Conservation (phyloP, 2,113 vertebrate species). For the Condylura cristata region DNA sequence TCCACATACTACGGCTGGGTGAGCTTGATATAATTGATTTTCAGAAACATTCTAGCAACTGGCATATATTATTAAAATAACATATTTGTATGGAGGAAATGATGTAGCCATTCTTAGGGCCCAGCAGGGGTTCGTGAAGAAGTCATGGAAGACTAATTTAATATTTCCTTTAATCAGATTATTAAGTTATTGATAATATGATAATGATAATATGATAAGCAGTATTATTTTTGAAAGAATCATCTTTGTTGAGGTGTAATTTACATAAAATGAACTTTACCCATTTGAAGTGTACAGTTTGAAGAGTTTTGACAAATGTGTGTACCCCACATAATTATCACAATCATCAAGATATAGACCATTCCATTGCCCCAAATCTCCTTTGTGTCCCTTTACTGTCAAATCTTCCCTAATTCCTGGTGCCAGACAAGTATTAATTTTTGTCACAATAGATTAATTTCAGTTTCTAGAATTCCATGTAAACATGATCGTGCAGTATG, state of each 20-base stretch:
- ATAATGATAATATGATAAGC: neutral
- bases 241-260: neutral
- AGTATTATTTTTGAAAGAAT: slow-evolving; percentile 36
- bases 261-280: slow-evolving; percentile 23
- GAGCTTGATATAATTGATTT: slow-evolving; percentile 35
- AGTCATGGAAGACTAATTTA: slow-evolving; percentile 22
- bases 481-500: neutral
- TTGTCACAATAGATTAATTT: neutral
- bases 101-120: neutral
- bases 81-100: slow-evolving; percentile 22
- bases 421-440: neutral
- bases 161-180: slow-evolving; percentile 51
- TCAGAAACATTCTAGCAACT: neutral
- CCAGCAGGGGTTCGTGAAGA: neutral
- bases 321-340: neutral
- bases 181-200: slow-evolving; percentile 27
- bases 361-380: neutral
- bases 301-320: slow-evolving; percentile 36
- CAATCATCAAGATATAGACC: neutral
- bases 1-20: neutral
- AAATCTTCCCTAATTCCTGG: neutral
- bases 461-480: slow-evolving; percentile 39
- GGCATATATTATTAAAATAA: slow-evolving; percentile 47
- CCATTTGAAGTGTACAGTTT: neutral
- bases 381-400: neutral